These are phyloP conservation scores for Pseudocheirus occidentalis DNA, from an alignment of 2,797 vertebrate genomes.

Conservation along the genomic window DNA sequence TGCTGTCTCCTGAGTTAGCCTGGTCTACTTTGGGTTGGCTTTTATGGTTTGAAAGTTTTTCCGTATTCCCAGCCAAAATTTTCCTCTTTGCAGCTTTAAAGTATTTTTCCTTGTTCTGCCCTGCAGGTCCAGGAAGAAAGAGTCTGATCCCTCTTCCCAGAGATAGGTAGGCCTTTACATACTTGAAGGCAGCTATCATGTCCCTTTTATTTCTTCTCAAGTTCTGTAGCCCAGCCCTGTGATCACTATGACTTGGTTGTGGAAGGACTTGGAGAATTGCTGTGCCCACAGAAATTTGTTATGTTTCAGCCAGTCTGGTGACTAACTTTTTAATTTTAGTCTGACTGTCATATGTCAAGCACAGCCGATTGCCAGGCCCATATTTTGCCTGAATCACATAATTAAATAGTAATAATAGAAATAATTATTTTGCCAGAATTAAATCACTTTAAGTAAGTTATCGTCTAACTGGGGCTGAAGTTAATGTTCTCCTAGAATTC, in stretches of 20 bases:
- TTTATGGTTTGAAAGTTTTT: not conserved
- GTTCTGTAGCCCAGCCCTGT: not conserved
- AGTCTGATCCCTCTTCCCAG: not conserved
- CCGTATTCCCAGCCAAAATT: not conserved
- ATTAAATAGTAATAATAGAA: not conserved
- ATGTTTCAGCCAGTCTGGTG: not conserved
- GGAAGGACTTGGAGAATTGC: not conserved
- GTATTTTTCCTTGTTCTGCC: not conserved
- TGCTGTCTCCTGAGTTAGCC: not conserved
- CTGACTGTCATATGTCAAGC: not conserved
- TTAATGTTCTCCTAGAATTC: not conserved
- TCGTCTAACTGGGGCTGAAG: not conserved
- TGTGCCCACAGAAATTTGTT: not conserved
- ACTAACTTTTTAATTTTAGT: not conserved
- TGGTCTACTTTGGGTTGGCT: not conserved
- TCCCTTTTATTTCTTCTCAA: not conserved
- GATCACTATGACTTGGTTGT: not conserved
- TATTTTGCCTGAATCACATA: not conserved
- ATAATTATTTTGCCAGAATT: not conserved
- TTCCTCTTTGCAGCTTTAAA: not conserved
- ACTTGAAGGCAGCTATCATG: not conserved
- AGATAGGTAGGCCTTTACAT: not conserved
- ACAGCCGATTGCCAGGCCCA: not conserved
- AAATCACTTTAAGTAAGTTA: not conserved
- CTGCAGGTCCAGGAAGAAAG: not conserved